Evolutionary conservation across 1,140 invertebrate species (phyloP).

Genomic region (Leptinotarsa defecta): DNA sequence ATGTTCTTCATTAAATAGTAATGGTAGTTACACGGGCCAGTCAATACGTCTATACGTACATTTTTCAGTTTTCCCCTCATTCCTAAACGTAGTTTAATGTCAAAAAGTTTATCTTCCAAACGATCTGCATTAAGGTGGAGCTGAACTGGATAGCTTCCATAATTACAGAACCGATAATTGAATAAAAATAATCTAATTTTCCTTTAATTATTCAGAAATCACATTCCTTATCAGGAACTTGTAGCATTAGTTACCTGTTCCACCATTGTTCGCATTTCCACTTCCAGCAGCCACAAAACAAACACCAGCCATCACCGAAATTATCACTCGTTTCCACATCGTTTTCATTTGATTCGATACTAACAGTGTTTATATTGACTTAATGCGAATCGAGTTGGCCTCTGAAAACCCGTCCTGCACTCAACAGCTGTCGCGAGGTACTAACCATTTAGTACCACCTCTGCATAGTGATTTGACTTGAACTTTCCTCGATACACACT

Average conservation of each 20-base stretch:
- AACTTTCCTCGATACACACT: background rate
- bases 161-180: no score
- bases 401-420: background rate
- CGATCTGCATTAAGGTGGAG: no score
- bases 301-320: background rate
- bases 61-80: no score
- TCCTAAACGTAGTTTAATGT: no score
- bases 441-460: background rate
- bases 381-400: background rate
- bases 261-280: background rate
- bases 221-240: no score
- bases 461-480: background rate
- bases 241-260: background rate
- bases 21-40: no score
- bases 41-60: no score
- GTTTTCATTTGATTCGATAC: background rate
- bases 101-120: no score
- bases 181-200: no score
- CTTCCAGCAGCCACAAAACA: background rate
- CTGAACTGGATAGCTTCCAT: no score
- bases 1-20: no score
- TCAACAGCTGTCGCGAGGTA: background rate
- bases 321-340: background rate
- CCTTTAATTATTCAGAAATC: no score
- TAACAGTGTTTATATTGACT: background rate